Evolutionary conservation across 2,888 invertebrate genomes (phyloP).

Genomic region (Ochropacha duplaris): DNA sequence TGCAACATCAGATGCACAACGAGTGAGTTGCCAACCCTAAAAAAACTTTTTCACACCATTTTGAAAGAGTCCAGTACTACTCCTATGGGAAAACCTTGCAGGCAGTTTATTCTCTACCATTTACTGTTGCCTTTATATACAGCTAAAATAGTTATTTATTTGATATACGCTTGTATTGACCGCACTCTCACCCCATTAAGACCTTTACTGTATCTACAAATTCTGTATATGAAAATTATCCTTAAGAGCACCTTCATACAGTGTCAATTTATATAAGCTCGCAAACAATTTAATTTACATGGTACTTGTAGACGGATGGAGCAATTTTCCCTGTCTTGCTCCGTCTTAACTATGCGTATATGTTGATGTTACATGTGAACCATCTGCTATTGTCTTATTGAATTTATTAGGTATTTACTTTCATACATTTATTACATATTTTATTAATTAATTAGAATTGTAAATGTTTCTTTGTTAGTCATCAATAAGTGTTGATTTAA

Average conservation of each 20-base stretch:
- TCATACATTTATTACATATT: neutral
- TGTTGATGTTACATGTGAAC: slow-evolving; percentile 16
- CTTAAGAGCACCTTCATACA: slow-evolving; percentile 33
- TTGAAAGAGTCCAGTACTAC: no score
- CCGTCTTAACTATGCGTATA: slow-evolving; percentile 44
- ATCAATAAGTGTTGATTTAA: neutral
- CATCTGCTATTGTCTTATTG: neutral
- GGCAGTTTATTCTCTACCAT: no score
- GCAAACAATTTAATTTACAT: slow-evolving; percentile 67
- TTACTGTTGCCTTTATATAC: no score
- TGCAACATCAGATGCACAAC: no score
- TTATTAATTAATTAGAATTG: neutral
- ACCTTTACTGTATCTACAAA: neutral
- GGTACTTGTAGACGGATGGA: slow-evolving; percentile 55
- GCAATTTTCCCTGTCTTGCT: slow-evolving; percentile 59
- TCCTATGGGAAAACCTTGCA: no score
- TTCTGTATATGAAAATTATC: neutral
- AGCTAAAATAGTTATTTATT: no score
- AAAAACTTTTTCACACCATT: no score
- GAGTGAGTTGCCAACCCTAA: no score
- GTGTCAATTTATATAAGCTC: slow-evolving; percentile 58
- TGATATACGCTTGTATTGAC: neutral
- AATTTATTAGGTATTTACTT: neutral
- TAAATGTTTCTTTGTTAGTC: neutral
- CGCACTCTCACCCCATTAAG: neutral